phyloP scores from a whole-genome alignment of 2,113 vertebrate genomes.

The Hemiscyllium ocellatum region DNA sequence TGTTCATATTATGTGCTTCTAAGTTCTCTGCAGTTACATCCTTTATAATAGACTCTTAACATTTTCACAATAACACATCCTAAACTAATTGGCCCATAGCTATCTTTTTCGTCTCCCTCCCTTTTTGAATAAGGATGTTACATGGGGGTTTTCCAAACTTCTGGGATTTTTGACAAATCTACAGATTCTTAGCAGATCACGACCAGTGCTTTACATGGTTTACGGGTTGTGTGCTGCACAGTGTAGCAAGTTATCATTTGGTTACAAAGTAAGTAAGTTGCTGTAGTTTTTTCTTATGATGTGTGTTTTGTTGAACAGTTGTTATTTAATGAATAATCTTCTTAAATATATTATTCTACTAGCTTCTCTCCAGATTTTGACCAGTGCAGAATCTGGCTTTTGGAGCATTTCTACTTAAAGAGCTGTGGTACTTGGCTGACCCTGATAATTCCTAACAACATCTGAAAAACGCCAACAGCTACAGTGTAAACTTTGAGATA shows the following conservation, averaged over 20 bases:
- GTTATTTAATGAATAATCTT: background rate
- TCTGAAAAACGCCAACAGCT: conserved; percentile 15
- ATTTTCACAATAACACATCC: too few species aligned
- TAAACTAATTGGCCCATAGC: too few species aligned
- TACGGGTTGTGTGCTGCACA: background rate
- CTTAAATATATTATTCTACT: background rate
- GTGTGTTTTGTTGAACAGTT: background rate
- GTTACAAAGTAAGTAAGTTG: background rate
- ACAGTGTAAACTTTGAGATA: conserved; percentile 28
- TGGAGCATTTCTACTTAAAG: background rate
- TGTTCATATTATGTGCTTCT: too few species aligned
- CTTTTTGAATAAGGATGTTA: too few species aligned
- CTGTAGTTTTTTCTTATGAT: background rate
- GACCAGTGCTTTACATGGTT: too few species aligned
- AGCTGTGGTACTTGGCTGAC: conserved; percentile 25
- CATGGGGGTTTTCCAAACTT: too few species aligned
- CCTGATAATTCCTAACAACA: background rate
- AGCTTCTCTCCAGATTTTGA: background rate
- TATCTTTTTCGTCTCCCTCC: too few species aligned
- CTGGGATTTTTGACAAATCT: too few species aligned
- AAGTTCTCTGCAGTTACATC: too few species aligned
- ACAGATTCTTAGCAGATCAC: too few species aligned
- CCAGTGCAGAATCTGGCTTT: background rate
- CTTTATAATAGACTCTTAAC: too few species aligned
- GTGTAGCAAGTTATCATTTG: background rate